Conservation (phyloP, 53 echinoderm and acorn worm species). For the Arbacia lixula region DNA sequence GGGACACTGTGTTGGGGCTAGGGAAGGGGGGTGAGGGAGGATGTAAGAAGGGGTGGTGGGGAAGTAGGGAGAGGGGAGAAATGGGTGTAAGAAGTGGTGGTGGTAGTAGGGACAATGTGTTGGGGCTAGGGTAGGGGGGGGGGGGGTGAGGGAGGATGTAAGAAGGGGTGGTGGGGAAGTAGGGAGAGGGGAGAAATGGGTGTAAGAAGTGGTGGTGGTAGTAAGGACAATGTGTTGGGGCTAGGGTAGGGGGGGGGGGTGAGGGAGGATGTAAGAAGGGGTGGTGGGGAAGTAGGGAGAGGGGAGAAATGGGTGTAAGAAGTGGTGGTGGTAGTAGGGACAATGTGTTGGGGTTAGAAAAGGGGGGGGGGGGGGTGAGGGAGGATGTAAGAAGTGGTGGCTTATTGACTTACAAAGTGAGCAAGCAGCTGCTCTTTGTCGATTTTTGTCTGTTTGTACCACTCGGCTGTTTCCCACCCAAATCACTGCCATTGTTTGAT, state of each 20-base stretch:
- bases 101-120: too few species aligned
- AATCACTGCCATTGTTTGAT: too few species aligned
- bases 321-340: not conserved
- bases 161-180: not conserved
- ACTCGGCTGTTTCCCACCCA: too few species aligned
- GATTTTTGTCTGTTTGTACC: too few species aligned
- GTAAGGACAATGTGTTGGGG: too few species aligned
- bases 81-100: not conserved
- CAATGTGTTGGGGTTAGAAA: too few species aligned
- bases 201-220: not conserved
- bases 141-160: not conserved
- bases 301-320: not conserved
- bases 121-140: not conserved
- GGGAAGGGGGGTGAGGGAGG: not conserved
- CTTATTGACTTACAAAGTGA: too few species aligned
- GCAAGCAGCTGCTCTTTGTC: too few species aligned
- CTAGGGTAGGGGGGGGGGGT: too few species aligned
- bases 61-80: not conserved
- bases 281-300: not conserved
- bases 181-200: not conserved
- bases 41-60: not conserved
- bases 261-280: not conserved
- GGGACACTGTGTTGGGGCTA: not conserved
- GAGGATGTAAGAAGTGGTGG: too few species aligned
- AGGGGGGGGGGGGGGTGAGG: not conserved